These are phyloP conservation scores for Pinna nobilis DNA, from an alignment of 1,140 invertebrate genomes.

Conservation along the genomic window DNA sequence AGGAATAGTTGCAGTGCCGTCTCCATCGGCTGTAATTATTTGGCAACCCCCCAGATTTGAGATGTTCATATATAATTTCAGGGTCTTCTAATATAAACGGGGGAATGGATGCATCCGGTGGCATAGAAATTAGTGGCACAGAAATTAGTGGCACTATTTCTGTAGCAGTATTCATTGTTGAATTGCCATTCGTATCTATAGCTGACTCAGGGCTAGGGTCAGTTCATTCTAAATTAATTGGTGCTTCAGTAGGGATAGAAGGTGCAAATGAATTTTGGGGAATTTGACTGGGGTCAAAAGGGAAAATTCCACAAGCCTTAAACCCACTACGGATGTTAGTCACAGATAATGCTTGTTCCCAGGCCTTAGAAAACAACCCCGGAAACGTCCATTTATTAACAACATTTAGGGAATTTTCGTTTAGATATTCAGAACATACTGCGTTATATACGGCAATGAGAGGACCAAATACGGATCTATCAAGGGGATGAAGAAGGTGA, in stretches of 20 bases:
- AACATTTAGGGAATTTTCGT: conserved; percentile 10
- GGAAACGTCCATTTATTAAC: conserved; percentile 47
- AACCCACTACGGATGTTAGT: conserved; percentile 27
- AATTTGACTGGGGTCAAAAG: not conserved
- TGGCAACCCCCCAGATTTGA: too few relatives aligned
- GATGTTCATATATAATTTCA: too few relatives aligned
- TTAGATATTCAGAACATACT: conserved; percentile 39
- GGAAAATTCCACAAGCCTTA: conserved; percentile 25
- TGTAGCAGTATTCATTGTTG: not conserved
- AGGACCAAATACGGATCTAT: conserved; percentile 8
- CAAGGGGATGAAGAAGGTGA: conserved; percentile 15
- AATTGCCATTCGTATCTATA: not conserved
- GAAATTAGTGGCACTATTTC: too few relatives aligned
- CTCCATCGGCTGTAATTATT: too few relatives aligned
- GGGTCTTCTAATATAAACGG: not conserved
- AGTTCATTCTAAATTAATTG: too few relatives aligned
- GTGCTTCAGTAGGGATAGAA: not conserved
- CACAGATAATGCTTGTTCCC: conserved; percentile 6
- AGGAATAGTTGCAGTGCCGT: too few relatives aligned
- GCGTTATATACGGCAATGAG: conserved; percentile 33
- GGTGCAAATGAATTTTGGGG: not conserved
- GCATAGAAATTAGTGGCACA: not conserved
- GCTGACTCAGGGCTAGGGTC: too few relatives aligned
- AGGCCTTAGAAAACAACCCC: conserved; percentile 21
- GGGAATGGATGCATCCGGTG: not conserved